A percentile compares a stretch with the other conserved stretches of the same genome.
phyloP scores from a whole-genome alignment of 2,888 invertebrate genomes.

The Metalampra italica region DNA sequence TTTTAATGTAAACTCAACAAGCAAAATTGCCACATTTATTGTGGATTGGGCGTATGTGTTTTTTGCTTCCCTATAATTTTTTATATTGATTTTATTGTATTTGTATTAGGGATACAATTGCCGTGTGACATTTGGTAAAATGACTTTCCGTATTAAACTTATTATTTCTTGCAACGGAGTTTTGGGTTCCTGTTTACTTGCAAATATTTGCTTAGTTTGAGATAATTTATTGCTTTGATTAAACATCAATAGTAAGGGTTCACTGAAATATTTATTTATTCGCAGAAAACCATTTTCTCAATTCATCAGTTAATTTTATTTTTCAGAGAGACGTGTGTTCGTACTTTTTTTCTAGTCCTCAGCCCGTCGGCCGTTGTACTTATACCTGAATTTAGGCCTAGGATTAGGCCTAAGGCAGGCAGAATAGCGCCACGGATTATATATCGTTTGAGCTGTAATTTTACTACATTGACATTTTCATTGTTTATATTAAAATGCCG shows the following conservation, averaged over 20 bases:
- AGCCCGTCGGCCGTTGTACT: background rate
- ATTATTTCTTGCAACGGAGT: constrained; percentile 11
- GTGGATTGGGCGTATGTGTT: constrained; percentile 53
- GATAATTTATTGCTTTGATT: too few species aligned
- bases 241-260: too few species aligned
- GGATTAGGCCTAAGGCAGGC: constrained; percentile 31
- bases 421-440: background rate
- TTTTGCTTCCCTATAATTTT: constrained; percentile 52
- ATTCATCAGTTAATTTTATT: background rate
- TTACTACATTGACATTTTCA: constrained; percentile 18
- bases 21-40: constrained; percentile 61
- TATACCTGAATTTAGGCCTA: constrained; percentile 18
- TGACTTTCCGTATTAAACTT: constrained; percentile 14
- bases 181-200: constrained; percentile 11
- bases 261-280: too few species aligned
- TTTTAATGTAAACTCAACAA: constrained; percentile 65
- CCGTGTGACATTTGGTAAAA: constrained; percentile 20
- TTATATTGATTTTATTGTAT: constrained; percentile 63
- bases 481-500: constrained; percentile 16
- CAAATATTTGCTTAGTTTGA: background rate
- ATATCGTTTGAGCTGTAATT: too few species aligned
- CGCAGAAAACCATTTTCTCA: too few species aligned
- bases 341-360: background rate
- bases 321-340: background rate
- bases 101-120: constrained; percentile 40